Percentiles rank a stretch among this genome's conserved stretches.
These are phyloP conservation scores for Phymatocera aterrima DNA, from an alignment of 2,888 invertebrate species.

Conservation along the genomic window DNA sequence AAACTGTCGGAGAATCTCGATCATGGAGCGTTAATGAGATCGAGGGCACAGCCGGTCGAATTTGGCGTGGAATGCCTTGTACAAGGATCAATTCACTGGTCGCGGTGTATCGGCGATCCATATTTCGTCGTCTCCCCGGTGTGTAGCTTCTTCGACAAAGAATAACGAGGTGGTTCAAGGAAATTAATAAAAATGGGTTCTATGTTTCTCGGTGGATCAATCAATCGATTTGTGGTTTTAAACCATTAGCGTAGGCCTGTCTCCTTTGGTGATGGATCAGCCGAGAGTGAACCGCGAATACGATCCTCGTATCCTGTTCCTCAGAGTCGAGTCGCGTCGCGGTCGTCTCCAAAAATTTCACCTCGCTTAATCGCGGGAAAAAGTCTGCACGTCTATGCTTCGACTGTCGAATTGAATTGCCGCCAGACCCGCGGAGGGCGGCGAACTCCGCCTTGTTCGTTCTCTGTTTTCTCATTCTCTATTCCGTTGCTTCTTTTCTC, in stretches of 20 bases:
- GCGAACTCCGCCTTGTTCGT: not conserved
- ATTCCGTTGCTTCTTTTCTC: not conserved
- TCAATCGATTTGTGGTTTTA: constrained; percentile 20
- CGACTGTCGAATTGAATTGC: constrained; percentile 33
- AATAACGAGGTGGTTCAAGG: too few relatives aligned
- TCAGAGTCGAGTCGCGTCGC: not conserved
- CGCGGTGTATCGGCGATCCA: too few relatives aligned
- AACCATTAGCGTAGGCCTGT: constrained; percentile 31
- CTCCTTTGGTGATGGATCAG: constrained; percentile 37
- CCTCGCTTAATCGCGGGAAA: too few relatives aligned
- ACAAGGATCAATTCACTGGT: too few relatives aligned
- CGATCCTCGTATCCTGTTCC: not conserved
- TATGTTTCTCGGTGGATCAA: not conserved
- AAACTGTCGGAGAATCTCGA: constrained; percentile 11
- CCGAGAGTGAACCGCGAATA: constrained; percentile 9
- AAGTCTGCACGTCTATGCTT: not conserved
- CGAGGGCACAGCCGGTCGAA: not conserved
- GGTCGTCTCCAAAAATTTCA: not conserved
- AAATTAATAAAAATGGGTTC: not conserved
- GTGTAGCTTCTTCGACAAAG: too few relatives aligned
- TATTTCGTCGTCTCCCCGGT: too few relatives aligned
- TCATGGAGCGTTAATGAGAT: constrained; percentile 26
- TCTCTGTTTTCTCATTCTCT: not conserved
- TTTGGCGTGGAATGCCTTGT: too few relatives aligned
- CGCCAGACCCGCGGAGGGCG: not conserved